phyloP scores from a whole-genome alignment of 2,888 invertebrate genomes.

The Parapristionchus giblindavisi region DNA sequence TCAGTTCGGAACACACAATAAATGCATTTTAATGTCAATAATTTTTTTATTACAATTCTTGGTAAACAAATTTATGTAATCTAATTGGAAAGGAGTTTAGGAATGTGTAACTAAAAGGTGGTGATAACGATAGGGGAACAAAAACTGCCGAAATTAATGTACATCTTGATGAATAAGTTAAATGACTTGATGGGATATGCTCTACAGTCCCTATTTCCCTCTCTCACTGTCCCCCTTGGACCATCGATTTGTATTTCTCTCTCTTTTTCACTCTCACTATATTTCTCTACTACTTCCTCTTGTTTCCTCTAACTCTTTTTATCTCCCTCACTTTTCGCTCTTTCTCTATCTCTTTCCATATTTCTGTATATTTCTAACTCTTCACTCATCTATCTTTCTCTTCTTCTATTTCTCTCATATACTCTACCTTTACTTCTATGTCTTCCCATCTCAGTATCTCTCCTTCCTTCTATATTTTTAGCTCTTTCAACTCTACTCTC shows the following conservation, averaged over 20 bases:
- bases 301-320: neutral
- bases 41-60: too few relatives aligned
- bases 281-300: neutral
- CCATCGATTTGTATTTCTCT: conserved; percentile 16
- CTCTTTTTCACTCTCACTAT: conserved; percentile 6
- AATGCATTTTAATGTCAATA: too few relatives aligned
- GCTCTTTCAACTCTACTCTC: neutral
- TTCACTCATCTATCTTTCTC: neutral
- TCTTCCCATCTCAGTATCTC: neutral
- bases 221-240: neutral
- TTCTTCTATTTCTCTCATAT: neutral
- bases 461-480: neutral
- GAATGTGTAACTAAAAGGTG: too few relatives aligned
- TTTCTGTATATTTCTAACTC: neutral
- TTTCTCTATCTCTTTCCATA: neutral
- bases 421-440: neutral
- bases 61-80: too few relatives aligned
- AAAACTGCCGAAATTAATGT: too few relatives aligned
- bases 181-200: too few relatives aligned
- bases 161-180: too few relatives aligned
- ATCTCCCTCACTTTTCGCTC: neutral
- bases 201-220: conserved; percentile 16
- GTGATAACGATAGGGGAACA: too few relatives aligned
- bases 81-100: too few relatives aligned
- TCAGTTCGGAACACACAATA: too few relatives aligned